A percentile compares a stretch with the other conserved stretches of the same genome.
These are phyloP conservation scores for Egretta garzetta DNA, from an alignment of 2,113 vertebrate genomes.

Conservation along the genomic window DNA sequence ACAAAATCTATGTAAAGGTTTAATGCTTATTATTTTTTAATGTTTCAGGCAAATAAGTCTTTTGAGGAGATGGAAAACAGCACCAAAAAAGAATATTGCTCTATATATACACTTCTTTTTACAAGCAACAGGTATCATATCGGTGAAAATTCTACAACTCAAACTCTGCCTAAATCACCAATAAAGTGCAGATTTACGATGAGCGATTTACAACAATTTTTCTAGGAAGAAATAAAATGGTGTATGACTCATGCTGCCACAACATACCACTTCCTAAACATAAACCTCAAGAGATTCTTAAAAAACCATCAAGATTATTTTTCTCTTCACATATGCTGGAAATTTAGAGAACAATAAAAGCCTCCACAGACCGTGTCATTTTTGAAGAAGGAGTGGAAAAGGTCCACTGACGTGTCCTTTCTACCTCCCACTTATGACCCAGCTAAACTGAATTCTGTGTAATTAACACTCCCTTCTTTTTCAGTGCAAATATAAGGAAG, in stretches of 20 bases:
- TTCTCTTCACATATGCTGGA: neutral
- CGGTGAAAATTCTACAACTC: neutral
- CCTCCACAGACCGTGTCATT: neutral
- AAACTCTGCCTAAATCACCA: neutral
- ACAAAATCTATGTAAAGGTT: neutral
- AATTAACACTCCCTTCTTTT: neutral
- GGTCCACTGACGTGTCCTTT: neutral
- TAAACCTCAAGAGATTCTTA: neutral
- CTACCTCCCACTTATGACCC: neutral
- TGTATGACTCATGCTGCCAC: neutral
- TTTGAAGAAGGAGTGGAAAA: neutral
- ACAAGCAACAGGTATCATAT: neutral
- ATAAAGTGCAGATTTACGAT: neutral
- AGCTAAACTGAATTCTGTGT: neutral
- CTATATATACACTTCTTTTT: neutral
- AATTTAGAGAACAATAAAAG: neutral
- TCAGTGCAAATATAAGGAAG: neutral
- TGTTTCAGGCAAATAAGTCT: neutral
- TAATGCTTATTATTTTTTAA: neutral
- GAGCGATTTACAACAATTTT: neutral
- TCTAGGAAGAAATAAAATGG: neutral
- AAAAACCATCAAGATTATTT: neutral
- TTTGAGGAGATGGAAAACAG: neutral
- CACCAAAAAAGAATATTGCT: neutral
- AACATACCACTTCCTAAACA: neutral